A percentile compares a stretch with the other conserved stretches of the same genome.
phyloP scores from a whole-genome alignment of 92 coral and sea anemone species.

The Parazoanthus swiftii region DNA sequence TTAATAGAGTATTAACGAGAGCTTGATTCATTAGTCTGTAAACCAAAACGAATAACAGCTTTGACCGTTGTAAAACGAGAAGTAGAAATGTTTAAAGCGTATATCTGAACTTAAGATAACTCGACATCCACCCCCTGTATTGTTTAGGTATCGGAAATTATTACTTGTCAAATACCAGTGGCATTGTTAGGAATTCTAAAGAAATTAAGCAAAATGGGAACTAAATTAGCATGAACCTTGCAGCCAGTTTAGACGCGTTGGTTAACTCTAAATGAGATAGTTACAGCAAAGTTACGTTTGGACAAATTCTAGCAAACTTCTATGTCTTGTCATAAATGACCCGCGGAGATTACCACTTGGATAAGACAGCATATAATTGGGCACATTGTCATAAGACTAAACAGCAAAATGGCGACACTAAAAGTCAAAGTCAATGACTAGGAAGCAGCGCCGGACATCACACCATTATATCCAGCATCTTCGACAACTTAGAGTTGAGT shows the following conservation, averaged over 20 bases:
- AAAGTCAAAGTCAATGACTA: background rate
- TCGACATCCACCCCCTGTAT: background rate
- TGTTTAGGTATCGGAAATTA: slow-evolving; percentile 28
- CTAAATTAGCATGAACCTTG: slow-evolving; percentile 3
- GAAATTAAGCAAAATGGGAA: background rate
- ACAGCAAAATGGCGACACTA: background rate
- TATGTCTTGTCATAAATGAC: background rate
- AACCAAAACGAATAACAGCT: background rate
- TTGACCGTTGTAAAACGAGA: background rate
- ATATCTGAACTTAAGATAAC: background rate
- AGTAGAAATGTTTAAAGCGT: background rate
- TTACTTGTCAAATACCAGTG: slow-evolving; percentile 12
- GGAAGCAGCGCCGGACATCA: background rate
- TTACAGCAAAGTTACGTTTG: background rate
- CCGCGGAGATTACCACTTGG: background rate
- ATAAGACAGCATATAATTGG: too few relatives aligned
- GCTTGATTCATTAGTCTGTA: slow-evolving; percentile 3
- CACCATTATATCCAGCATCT: background rate
- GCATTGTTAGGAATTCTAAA: slow-evolving; percentile 24
- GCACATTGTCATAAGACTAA: background rate
- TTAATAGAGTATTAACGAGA: background rate
- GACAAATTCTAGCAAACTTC: too few relatives aligned
- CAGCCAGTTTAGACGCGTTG: background rate
- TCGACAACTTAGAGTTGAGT: background rate
- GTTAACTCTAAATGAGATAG: background rate